Evolutionary conservation across 1,140 invertebrate genomes (phyloP).

Genomic region (Bombus waltoni): DNA sequence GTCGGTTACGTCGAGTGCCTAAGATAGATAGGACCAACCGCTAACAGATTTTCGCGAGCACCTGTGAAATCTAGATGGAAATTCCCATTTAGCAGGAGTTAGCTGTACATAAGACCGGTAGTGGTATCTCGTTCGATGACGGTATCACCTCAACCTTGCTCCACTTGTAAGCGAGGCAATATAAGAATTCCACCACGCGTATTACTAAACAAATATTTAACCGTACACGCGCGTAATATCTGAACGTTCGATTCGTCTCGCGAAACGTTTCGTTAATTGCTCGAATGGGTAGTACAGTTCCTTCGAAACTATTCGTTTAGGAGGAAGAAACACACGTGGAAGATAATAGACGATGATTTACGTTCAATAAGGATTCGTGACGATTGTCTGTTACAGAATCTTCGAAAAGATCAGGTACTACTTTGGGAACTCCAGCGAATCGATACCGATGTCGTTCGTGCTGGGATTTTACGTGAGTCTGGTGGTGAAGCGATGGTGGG

Average conservation of each 20-base stretch:
- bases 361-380: neutral
- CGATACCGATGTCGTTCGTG: slow-evolving; percentile 96
- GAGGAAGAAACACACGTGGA: neutral
- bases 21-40: neutral
- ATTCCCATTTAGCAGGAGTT: slow-evolving; percentile 23
- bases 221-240: neutral
- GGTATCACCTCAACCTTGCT: slow-evolving; percentile 68
- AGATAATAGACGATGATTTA: too few relatives aligned
- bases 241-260: neutral
- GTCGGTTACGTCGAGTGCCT: neutral
- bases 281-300: too few relatives aligned
- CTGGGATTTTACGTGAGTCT: slow-evolving; percentile 96
- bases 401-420: slow-evolving; percentile 92
- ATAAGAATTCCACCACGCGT: slow-evolving; percentile 26
- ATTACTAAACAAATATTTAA: slow-evolving; percentile 38
- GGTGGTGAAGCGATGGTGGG: slow-evolving; percentile 96
- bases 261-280: neutral
- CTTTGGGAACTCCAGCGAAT: slow-evolving; percentile 91
- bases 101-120: slow-evolving; percentile 42
- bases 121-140: slow-evolving; percentile 24
- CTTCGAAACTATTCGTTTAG: too few relatives aligned
- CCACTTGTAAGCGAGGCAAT: slow-evolving; percentile 45
- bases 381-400: slow-evolving; percentile 84
- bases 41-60: slow-evolving; percentile 5
- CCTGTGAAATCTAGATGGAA: slow-evolving; percentile 36